These are phyloP conservation scores for Drosophila willistoni DNA, from an alignment of 1,140 invertebrate species.

Conservation along the genomic window DNA sequence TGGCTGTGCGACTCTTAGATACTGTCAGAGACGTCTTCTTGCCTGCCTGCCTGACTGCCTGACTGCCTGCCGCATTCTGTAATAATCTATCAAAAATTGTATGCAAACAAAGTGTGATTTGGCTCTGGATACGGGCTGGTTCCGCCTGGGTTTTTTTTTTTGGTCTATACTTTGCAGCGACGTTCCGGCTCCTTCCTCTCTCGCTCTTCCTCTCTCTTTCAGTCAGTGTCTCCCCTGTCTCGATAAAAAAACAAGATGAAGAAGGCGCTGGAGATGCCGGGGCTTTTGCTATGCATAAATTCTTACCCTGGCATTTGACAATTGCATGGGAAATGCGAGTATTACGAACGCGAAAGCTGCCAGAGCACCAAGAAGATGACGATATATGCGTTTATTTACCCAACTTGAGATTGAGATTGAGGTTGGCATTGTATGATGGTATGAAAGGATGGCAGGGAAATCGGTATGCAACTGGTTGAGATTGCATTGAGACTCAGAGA, in stretches of 20 bases:
- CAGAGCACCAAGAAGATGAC: slow-evolving; percentile 12
- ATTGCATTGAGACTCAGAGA: slow-evolving; percentile 23
- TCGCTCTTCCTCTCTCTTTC: background rate
- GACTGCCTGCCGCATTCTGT: slow-evolving; percentile 65
- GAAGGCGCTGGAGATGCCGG: slow-evolving; percentile 6
- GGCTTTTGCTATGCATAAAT: slow-evolving; percentile 61
- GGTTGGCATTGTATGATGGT: background rate
- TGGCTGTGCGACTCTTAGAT: slow-evolving; percentile 70
- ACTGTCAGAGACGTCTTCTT: slow-evolving; percentile 52
- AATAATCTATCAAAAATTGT: slow-evolving; percentile 81
- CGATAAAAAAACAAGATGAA: slow-evolving; percentile 11
- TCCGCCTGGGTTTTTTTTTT: slow-evolving; percentile 15
- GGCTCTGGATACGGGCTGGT: slow-evolving; percentile 47
- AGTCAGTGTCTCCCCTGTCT: background rate
- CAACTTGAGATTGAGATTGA: slow-evolving; percentile 19
- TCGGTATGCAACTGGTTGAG: slow-evolving; percentile 23
- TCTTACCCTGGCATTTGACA: slow-evolving; percentile 63
- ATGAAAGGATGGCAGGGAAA: background rate
- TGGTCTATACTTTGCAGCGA: slow-evolving; percentile 5
- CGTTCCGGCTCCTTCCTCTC: background rate
- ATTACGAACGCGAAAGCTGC: slow-evolving; percentile 12
- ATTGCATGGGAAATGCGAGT: slow-evolving; percentile 47
- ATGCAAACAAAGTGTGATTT: slow-evolving; percentile 78
- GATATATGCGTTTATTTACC: slow-evolving; percentile 16
- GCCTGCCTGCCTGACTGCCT: background rate